Base-by-base conservation (phyloP, 2,888 invertebrate species). In the Brenthis ino region DNA sequence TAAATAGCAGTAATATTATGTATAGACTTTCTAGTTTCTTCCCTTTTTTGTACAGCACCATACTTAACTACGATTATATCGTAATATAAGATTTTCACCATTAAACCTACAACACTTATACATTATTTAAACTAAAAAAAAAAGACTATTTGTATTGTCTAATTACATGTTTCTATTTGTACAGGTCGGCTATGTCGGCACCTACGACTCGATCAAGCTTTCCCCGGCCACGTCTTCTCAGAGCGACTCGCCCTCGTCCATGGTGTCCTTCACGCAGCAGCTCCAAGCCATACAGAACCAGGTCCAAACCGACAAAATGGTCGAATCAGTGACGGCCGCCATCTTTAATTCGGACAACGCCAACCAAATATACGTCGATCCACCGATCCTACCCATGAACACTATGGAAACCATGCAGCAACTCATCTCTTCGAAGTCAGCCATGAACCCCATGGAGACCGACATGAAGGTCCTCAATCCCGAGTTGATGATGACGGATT, bases 191-290 rank as follows among this genome's bases (percentile, higher is more conserved):
- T 88, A 79, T 88, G 75, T 90, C 78, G 43, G 87, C 85, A 76
- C 93, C 80, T 91, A 86, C 78, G 94, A 90, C 61, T 86, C 89
- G 24, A 93, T 93, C 57, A 93, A 95, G 66, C 94, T 95, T 24
- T 95, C 95, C 76, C 93, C 85, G 81, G 83, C 83, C 76, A 88
- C 81, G 70, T 86, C 78, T 79, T 80, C 79, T 77, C 89, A 72
- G 69, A 82, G 81, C 79, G 85, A 85, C 72, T 77, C 88, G 1
- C 94, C 86, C 77, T 85, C 90, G 1, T 83, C 88, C 0, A 82
- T 91, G 24, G 86, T 80, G 1, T 82, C 89, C 6, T 93, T 93
- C 83, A 88, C 91, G 48, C 92, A 93, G 74, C 89, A 91, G 70
- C 84, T 93, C 69, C 91, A 91, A 70, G 91, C 90, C 69, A 88